Conservation (phyloP, 2,797 vertebrate species). For the Pseudomugil gertrudae region DNA sequence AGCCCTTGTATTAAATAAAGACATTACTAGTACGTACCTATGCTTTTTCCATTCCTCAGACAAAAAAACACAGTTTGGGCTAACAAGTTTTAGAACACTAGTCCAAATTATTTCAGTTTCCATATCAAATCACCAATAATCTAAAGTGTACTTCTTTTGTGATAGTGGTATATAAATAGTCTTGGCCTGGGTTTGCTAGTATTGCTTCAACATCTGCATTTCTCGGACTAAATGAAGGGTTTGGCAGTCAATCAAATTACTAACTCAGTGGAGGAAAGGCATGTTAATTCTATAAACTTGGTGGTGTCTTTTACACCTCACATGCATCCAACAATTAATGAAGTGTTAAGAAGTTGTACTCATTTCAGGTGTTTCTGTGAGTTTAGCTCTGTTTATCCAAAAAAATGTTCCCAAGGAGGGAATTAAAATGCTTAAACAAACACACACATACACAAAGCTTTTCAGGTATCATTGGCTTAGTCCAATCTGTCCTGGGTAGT, state of each 20-base stretch:
- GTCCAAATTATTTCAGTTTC: background rate
- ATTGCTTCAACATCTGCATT: slow-evolving; percentile 8
- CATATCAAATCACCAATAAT: background rate
- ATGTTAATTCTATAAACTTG: background rate
- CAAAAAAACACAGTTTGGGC: background rate
- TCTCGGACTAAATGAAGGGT: background rate
- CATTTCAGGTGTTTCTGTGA: background rate
- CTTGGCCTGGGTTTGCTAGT: background rate
- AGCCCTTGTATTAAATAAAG: background rate
- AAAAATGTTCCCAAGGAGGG: background rate
- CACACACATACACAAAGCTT: slow-evolving; percentile 25
- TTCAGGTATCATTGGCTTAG: slow-evolving; percentile 48
- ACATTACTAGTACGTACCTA: background rate
- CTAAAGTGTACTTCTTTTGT: background rate
- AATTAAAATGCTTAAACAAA: slow-evolving; percentile 9
- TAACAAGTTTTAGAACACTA: background rate
- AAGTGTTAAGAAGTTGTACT: background rate
- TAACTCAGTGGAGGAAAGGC: background rate
- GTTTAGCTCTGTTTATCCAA: background rate
- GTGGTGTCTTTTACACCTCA: background rate
- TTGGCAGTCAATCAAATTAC: background rate
- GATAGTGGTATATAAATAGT: background rate
- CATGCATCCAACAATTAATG: slow-evolving; percentile 1
- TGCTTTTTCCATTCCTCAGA: background rate
- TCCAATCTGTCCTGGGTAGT: slow-evolving; percentile 58